Percentiles rank a stretch among this genome's conserved stretches.
phyloP scores from a whole-genome alignment of 2,797 vertebrate genomes.

The Merluccius polli region DNA sequence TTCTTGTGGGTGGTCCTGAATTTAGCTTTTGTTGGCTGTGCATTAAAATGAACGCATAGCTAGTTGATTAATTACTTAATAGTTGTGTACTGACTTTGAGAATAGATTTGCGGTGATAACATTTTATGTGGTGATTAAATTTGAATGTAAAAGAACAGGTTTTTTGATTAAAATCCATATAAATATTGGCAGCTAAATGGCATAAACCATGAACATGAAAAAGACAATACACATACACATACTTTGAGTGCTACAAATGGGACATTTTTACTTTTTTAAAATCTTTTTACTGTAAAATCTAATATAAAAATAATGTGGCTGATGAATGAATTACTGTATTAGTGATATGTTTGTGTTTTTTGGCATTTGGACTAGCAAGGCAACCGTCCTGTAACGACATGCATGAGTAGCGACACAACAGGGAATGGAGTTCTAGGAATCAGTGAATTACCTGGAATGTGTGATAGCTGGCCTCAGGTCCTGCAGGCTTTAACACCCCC shows the following conservation, averaged over 20 bases:
- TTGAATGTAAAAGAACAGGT: background rate
- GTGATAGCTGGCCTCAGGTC: background rate
- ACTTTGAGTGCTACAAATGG: no score
- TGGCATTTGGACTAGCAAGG: background rate
- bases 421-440: background rate
- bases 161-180: no score
- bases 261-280: no score
- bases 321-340: background rate
- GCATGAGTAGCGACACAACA: background rate
- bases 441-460: constrained; percentile 3
- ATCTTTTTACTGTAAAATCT: no score
- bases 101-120: background rate
- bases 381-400: background rate
- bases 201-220: no score
- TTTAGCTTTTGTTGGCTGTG: background rate
- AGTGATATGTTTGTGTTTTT: background rate
- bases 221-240: no score
- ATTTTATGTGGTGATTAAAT: background rate
- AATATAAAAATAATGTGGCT: no score
- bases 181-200: no score
- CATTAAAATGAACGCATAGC: background rate
- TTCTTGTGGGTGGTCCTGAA: background rate
- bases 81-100: background rate
- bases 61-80: background rate
- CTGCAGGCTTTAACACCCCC: background rate